Conservation (phyloP, 1,140 invertebrate species). For the Philotrypesis tridentata region DNA sequence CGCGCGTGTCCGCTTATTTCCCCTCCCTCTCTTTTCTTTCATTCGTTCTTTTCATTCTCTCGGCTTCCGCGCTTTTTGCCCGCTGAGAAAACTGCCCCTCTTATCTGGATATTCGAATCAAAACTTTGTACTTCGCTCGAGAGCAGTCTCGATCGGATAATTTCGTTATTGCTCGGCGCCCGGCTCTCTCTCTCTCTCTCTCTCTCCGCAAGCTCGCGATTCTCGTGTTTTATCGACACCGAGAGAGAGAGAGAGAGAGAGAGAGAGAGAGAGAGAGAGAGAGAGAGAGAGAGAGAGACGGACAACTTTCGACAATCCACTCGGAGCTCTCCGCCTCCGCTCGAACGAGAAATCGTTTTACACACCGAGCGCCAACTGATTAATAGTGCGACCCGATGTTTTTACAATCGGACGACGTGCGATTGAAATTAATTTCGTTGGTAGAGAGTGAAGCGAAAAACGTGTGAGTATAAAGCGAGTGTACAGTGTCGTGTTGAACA, state of each 20-base stretch:
- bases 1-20: constrained; percentile 48
- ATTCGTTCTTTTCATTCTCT: too few relatives aligned
- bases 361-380: neutral
- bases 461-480: too few relatives aligned
- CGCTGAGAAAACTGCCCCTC: constrained; percentile 7
- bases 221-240: constrained; percentile 15
- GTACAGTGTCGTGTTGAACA: too few relatives aligned
- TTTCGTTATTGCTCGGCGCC: constrained; percentile 13
- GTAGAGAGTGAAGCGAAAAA: too few relatives aligned
- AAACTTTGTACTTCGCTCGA: constrained; percentile 29
- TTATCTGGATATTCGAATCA: constrained; percentile 25
- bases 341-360: neutral
- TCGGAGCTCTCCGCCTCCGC: neutral
- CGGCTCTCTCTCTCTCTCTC: too few relatives aligned
- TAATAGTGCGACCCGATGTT: neutral
- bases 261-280: too few relatives aligned
- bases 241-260: neutral
- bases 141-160: constrained; percentile 31
- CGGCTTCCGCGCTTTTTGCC: constrained; percentile 48
- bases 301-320: neutral
- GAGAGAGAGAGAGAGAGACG: neutral
- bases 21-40: constrained; percentile 5
- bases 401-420: too few relatives aligned
- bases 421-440: too few relatives aligned
- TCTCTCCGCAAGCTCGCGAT: neutral